Conservation (phyloP, 2,797 vertebrate genomes). For the Trematomus bernacchii region DNA sequence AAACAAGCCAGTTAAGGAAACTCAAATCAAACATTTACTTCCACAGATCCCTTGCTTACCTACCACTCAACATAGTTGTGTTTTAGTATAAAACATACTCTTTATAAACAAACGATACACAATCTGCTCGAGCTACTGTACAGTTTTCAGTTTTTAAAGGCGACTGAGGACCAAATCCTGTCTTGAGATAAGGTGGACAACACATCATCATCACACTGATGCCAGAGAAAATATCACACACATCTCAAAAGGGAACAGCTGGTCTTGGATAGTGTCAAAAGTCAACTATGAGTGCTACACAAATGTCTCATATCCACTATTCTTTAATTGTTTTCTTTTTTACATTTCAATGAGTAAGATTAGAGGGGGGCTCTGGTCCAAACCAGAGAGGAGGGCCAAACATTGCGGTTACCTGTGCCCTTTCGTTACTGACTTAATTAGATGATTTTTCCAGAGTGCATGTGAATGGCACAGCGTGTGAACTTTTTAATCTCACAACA, state of each 20-base stretch:
- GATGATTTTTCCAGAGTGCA: slow-evolving; percentile 76
- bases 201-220: slow-evolving; percentile 50
- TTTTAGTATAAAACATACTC: slow-evolving; percentile 91
- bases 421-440: slow-evolving; percentile 79
- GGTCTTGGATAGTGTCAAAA: slow-evolving; percentile 76
- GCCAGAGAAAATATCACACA: slow-evolving; percentile 45
- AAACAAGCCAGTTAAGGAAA: slow-evolving; percentile 73
- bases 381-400: slow-evolving; percentile 55
- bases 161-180: slow-evolving; percentile 66
- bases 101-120: slow-evolving; percentile 92
- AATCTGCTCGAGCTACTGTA: slow-evolving; percentile 88
- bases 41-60: slow-evolving; percentile 84
- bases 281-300: slow-evolving; percentile 83
- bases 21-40: slow-evolving; percentile 81
- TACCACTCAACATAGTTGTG: slow-evolving; percentile 84
- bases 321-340: slow-evolving; percentile 62
- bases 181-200: slow-evolving; percentile 52
- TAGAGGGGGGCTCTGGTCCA: slow-evolving; percentile 56
- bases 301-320: slow-evolving; percentile 77
- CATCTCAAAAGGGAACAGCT: slow-evolving; percentile 50
- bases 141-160: slow-evolving; percentile 79
- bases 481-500: slow-evolving; percentile 73
- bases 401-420: slow-evolving; percentile 70
- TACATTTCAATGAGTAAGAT: slow-evolving; percentile 75
- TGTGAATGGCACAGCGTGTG: slow-evolving; percentile 78